Conservation (phyloP, 1,140 invertebrate genomes). For the Thrips palmi region DNA sequence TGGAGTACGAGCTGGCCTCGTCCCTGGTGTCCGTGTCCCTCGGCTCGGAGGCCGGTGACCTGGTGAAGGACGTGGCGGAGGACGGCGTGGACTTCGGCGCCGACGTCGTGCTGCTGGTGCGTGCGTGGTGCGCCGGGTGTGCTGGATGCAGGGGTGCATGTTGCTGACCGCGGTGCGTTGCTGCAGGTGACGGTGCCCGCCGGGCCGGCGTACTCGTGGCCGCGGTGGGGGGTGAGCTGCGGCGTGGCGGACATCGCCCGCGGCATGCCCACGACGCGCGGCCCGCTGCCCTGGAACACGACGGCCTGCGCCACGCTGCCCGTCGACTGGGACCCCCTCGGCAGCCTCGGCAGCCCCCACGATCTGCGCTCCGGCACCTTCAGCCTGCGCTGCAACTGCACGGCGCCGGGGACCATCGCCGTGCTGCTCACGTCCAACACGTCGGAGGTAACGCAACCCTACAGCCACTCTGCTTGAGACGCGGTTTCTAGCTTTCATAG, state of each 20-base stretch:
- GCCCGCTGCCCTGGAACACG: no score
- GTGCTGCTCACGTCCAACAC: no score
- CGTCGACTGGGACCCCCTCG: not conserved
- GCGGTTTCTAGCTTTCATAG: no score
- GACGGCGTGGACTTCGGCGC: no score
- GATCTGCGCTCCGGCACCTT: not conserved
- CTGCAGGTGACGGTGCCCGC: slow-evolving; percentile 14
- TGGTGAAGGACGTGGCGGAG: no score
- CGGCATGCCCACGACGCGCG: slow-evolving; percentile 17
- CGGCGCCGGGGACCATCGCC: slow-evolving; percentile 13
- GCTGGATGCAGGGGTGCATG: not conserved
- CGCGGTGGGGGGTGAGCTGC: slow-evolving; percentile 30
- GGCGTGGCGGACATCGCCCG: slow-evolving; percentile 25
- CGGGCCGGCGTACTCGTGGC: slow-evolving; percentile 7
- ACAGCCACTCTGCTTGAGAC: no score
- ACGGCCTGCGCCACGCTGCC: slow-evolving; percentile 9
- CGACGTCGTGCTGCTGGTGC: no score
- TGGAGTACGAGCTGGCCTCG: slow-evolving; percentile 44
- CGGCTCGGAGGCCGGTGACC: no score
- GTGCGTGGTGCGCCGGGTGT: not conserved
- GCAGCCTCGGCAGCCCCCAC: slow-evolving; percentile 4
- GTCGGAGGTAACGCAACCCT: no score
- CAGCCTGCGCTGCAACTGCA: slow-evolving; percentile 13
- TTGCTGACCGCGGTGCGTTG: slow-evolving; percentile 4
- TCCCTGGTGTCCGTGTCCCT: slow-evolving; percentile 33